Evolutionary conservation across 2,113 vertebrate species (phyloP).

Genomic region (Saguinus imperator): DNA sequence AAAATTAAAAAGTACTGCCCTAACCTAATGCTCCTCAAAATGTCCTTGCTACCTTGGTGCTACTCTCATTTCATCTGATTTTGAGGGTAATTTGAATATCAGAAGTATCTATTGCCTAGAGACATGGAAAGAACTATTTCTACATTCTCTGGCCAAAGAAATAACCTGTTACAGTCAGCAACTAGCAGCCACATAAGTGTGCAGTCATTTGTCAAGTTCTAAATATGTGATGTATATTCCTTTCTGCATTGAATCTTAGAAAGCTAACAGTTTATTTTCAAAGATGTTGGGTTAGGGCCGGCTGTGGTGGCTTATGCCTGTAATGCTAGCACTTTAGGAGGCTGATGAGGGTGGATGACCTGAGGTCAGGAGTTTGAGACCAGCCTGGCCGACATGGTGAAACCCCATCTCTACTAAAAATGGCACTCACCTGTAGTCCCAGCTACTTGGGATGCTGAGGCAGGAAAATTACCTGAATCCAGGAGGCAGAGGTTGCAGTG

Average conservation of each 20-base stretch:
- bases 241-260: neutral
- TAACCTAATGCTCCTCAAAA: conserved; percentile 10
- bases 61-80: neutral
- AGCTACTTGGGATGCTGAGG: too few relatives aligned
- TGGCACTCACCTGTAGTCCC: too few relatives aligned
- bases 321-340: too few relatives aligned
- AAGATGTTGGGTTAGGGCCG: neutral
- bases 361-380: too few relatives aligned
- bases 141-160: neutral
- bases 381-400: too few relatives aligned
- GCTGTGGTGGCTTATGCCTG: too few relatives aligned
- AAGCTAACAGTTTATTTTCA: conserved; percentile 40
- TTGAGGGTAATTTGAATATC: neutral
- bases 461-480: too few relatives aligned
- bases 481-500: too few relatives aligned
- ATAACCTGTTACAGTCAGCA: neutral
- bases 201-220: conserved; percentile 2
- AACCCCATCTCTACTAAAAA: too few relatives aligned
- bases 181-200: neutral
- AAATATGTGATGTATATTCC: neutral
- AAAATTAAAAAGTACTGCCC: neutral
- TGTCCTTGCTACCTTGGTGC: neutral
- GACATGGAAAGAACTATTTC: neutral
- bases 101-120: neutral
- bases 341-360: too few relatives aligned